Base-by-base conservation (phyloP, 2,113 vertebrate genomes). In the Gobio gobio region DNA sequence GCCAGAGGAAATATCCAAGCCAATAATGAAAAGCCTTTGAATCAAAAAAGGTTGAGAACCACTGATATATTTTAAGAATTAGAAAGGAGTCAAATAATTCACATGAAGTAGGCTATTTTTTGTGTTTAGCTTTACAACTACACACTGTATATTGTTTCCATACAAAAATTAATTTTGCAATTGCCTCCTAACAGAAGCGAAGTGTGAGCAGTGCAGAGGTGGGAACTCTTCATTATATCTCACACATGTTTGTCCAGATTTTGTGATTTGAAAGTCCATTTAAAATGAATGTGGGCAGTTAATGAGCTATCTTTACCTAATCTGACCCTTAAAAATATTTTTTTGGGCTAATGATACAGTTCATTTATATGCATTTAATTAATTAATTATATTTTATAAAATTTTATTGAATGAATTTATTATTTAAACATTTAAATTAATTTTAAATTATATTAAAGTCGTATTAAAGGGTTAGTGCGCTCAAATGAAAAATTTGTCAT, bases 171-270 rank as follows among this genome's bases (percentile, higher is more conserved):
- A 0, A 1, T 58, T 33, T 77, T 24, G 26, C 0, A 16, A 51
- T 40, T 54, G 24, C 45, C 79, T 83, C 78, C 1, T 84, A 77
- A 79, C 89, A 94, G 93, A 94, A 91, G 91, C 89, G 93, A 88
- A 94, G 92, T 22, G 78, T 90, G 83, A 73, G 24, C 63, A 68
- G 84, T 16, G 26, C 0, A 24, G 66, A 3, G 90, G 94, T 95
- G 92, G 91, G 90, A 49, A 49, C 40, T 80, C 14, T 29, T 56
- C 47, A 26, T 47, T n/a, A 77, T 18, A 36, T 22, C 18, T 22
- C 18, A 22, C 64, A 36, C 16, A 68, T 2, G 36, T 43, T 12
- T 49, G 2, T 49, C 70, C 24, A 73, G 10, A 7, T 12, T 7
- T 13, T 45, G 40, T 22, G 16, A 10, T 73, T 73, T 47, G 12